Percentiles rank a stretch among this genome's conserved stretches.
Conservation (phyloP, 2,113 vertebrate species). For the Erpornis zantholeuca region DNA sequence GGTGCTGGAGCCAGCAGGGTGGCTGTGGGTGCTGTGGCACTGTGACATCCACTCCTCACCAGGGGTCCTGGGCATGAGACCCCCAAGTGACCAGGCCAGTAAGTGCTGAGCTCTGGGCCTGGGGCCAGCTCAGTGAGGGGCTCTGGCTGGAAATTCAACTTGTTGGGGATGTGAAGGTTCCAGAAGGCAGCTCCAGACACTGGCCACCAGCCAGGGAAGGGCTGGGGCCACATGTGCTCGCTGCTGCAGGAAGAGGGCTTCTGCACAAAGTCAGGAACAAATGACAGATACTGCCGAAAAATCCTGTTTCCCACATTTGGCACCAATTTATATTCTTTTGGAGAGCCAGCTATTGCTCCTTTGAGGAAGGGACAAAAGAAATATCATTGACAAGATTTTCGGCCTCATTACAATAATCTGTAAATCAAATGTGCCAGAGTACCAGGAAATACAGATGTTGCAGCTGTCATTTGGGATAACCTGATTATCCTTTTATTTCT, state of each 20-base stretch:
- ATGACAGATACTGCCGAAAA: background rate
- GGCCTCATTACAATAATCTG: conserved; percentile 74
- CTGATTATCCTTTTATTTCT: conserved; percentile 76
- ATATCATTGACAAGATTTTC: conserved; percentile 71
- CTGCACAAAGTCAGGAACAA: background rate
- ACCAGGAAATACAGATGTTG: conserved; percentile 77
- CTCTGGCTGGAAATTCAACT: background rate
- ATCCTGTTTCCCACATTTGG: background rate
- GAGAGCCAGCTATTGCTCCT: conserved; percentile 53
- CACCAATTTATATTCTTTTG: conserved; percentile 29
- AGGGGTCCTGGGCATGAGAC: background rate
- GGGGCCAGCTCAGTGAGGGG: background rate
- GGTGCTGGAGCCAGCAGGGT: background rate
- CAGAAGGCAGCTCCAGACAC: background rate
- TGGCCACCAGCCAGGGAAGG: background rate
- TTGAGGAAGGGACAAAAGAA: conserved; percentile 74
- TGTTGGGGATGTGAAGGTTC: background rate
- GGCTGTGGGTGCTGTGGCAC: background rate
- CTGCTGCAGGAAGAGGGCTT: background rate
- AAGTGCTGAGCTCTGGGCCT: background rate
- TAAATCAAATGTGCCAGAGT: conserved; percentile 75
- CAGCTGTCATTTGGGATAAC: conserved; percentile 75
- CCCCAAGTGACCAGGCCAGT: rapidly evolving
- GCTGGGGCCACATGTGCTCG: rapidly evolving
- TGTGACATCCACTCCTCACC: background rate